Conservation (phyloP, 2,113 vertebrate species). For the Dicrurus megarhynchus region DNA sequence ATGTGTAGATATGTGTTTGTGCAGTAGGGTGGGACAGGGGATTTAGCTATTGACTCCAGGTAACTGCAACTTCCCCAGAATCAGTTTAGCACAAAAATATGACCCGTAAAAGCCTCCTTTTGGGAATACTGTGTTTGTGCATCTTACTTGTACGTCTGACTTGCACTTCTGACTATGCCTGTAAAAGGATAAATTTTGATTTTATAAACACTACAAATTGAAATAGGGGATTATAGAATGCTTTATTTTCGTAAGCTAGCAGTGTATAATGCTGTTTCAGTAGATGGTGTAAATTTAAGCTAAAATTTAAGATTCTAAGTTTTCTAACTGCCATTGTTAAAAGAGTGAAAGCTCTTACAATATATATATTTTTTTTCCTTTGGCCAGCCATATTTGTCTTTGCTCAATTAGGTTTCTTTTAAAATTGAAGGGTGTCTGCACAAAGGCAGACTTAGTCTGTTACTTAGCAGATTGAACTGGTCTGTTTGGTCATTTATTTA, state of each 20-base stretch:
- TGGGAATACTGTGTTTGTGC: background rate
- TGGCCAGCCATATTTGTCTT: background rate
- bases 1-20: background rate
- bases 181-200: background rate
- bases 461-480: background rate
- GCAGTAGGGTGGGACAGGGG: background rate
- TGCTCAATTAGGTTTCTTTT: background rate
- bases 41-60: background rate
- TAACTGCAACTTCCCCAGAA: background rate
- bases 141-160: background rate
- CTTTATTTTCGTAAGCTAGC: background rate
- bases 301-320: background rate
- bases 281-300: background rate
- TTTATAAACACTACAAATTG: background rate
- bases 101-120: background rate
- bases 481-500: background rate
- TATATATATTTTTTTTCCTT: background rate
- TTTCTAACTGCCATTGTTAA: background rate
- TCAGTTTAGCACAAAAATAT: background rate
- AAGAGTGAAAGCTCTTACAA: background rate
- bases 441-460: background rate
- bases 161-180: background rate
- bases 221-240: background rate
- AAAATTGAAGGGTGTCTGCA: background rate
- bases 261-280: background rate